Percentiles rank a stretch among this genome's conserved stretches.
Conservation (phyloP, 2,888 invertebrate species). For the Poecilus cupreus region DNA sequence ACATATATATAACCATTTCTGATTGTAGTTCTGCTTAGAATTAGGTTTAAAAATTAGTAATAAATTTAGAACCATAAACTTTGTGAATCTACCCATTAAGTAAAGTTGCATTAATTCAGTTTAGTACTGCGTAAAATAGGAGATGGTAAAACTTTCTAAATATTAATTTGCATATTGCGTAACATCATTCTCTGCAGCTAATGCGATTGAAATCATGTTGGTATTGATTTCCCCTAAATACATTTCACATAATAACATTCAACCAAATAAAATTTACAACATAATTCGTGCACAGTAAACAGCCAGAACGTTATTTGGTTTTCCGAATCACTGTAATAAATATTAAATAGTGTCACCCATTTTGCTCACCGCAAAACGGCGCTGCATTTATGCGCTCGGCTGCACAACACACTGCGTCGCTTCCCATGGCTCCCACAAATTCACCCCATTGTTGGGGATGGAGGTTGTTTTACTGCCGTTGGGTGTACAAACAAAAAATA, state of each 20-base stretch:
- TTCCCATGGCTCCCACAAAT: slow-evolving; percentile 30
- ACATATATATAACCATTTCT: too few relatives aligned
- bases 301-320: slow-evolving; percentile 48
- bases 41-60: too few relatives aligned
- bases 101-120: too few relatives aligned
- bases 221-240: slow-evolving; percentile 54
- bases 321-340: slow-evolving; percentile 54
- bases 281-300: slow-evolving; percentile 54
- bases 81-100: too few relatives aligned
- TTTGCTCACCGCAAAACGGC: slow-evolving; percentile 40
- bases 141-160: too few relatives aligned
- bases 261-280: slow-evolving; percentile 50
- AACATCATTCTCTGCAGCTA: not conserved
- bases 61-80: too few relatives aligned
- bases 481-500: slow-evolving; percentile 46
- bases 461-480: not conserved
- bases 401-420: slow-evolving; percentile 29
- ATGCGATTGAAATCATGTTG: slow-evolving; percentile 36
- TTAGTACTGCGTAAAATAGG: too few relatives aligned
- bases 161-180: slow-evolving; percentile 2
- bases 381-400: slow-evolving; percentile 53
- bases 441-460: not conserved
- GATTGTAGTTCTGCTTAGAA: too few relatives aligned
- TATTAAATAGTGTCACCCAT: slow-evolving; percentile 51
- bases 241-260: slow-evolving; percentile 53